phyloP scores from a whole-genome alignment of 2,113 vertebrate genomes.

The Dascyllus trimaculatus region DNA sequence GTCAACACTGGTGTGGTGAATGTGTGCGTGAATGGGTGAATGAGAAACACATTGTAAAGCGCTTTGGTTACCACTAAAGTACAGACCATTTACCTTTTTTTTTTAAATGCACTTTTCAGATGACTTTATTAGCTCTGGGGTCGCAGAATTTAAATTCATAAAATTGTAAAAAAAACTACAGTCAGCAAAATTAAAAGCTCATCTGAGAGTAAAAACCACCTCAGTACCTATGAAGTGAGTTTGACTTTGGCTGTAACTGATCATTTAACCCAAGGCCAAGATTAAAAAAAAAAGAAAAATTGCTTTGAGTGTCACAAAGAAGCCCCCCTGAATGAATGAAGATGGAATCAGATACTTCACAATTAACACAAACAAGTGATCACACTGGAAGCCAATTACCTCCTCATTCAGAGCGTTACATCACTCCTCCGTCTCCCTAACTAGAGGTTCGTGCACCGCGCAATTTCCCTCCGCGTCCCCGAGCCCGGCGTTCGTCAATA shows the following conservation, averaged over 20 bases:
- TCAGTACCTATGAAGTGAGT: neutral
- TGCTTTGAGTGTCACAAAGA: slow-evolving; percentile 7
- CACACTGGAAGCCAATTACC: slow-evolving; percentile 38
- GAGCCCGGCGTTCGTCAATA: slow-evolving; percentile 35
- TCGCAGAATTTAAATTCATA: too few relatives aligned
- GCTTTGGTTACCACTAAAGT: too few relatives aligned
- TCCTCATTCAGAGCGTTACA: slow-evolving; percentile 20
- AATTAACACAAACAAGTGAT: slow-evolving; percentile 40
- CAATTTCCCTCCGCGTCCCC: slow-evolving; percentile 29
- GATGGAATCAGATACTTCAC: slow-evolving; percentile 19
- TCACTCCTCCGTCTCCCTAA: slow-evolving; percentile 37
- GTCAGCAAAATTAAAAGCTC: neutral
- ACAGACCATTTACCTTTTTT: too few relatives aligned
- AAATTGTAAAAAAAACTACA: neutral
- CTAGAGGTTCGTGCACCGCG: neutral
- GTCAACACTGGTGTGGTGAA: too few relatives aligned
- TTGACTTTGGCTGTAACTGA: neutral
- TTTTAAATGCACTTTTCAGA: too few relatives aligned
- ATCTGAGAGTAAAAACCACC: neutral
- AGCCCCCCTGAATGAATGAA: neutral
- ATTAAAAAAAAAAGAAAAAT: neutral
- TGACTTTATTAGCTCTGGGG: neutral
- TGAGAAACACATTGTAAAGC: too few relatives aligned
- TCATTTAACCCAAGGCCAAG: slow-evolving; percentile 5
- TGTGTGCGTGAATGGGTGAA: too few relatives aligned